phyloP scores from a whole-genome alignment of 2,113 vertebrate genomes.

The Corvus cornix region DNA sequence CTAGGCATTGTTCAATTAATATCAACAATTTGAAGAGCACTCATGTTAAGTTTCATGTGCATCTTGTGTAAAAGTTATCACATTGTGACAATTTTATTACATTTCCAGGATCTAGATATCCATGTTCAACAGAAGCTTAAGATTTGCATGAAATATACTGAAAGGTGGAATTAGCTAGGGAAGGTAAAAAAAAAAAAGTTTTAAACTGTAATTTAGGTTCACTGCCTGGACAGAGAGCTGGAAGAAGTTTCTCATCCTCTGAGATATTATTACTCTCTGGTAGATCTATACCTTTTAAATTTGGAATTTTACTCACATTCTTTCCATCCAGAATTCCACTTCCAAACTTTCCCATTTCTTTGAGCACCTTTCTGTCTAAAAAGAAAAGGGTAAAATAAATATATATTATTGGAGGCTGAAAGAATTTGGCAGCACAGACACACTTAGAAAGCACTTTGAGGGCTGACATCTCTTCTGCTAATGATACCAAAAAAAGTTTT shows the following conservation, averaged over 20 bases:
- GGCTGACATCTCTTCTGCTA: not conserved
- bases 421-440: not conserved
- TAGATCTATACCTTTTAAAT: not conserved
- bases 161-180: not conserved
- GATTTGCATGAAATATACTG: not conserved
- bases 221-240: not conserved
- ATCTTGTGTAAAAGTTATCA: not conserved
- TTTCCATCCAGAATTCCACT: conserved; percentile 79
- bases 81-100: not conserved
- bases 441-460: not conserved
- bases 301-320: conserved; percentile 74
- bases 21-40: not conserved
- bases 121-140: not conserved
- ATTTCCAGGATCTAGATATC: not conserved
- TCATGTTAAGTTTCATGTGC: not conserved
- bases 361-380: conserved; percentile 6
- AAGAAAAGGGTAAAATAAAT: not conserved
- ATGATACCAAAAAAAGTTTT: not conserved
- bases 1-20: not conserved
- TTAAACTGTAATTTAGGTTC: not conserved
- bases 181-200: not conserved
- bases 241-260: not conserved
- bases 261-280: not conserved
- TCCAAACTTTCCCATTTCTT: conserved; percentile 71
- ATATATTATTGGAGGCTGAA: not conserved